Percentiles rank a stretch among this genome's conserved stretches.
Conservation (phyloP, 2,113 vertebrate genomes). For the Bufo bufo region DNA sequence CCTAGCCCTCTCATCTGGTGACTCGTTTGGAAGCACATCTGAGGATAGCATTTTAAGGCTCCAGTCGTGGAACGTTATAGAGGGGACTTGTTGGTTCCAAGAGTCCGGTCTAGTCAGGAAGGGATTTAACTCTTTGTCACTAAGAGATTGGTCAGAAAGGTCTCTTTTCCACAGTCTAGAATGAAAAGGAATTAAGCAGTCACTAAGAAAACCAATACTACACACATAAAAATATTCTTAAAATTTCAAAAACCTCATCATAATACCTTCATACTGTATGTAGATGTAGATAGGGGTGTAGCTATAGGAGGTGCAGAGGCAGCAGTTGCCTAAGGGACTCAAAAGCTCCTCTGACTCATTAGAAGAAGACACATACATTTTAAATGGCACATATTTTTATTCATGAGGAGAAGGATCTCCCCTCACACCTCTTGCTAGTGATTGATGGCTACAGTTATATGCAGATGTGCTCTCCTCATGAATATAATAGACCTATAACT, state of each 20-base stretch:
- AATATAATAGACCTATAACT: no score
- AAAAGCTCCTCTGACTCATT: no score
- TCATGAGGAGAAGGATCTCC: no score
- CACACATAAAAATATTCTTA: neutral
- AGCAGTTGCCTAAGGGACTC: no score
- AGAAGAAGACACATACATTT: no score
- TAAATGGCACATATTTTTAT: no score
- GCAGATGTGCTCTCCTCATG: no score
- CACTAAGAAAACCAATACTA: neutral
- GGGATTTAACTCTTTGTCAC: conserved; percentile 36
- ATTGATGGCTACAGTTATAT: no score
- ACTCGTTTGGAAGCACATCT: neutral
- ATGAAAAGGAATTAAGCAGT: neutral
- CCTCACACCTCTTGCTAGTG: no score
- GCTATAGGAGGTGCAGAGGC: no score
- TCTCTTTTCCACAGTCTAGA: conserved; percentile 52
- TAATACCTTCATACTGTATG: neutral
- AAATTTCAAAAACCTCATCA: neutral
- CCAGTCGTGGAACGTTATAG: conserved; percentile 70
- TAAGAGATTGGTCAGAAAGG: neutral
- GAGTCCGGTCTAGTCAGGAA: conserved; percentile 16
- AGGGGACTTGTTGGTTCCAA: conserved; percentile 60
- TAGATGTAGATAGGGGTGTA: no score
- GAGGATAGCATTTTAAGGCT: conserved; percentile 68
- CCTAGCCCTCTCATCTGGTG: conserved; percentile 40